These are phyloP conservation scores for Amorpha juglandis DNA, from an alignment of 2,888 invertebrate genomes.

Conservation along the genomic window DNA sequence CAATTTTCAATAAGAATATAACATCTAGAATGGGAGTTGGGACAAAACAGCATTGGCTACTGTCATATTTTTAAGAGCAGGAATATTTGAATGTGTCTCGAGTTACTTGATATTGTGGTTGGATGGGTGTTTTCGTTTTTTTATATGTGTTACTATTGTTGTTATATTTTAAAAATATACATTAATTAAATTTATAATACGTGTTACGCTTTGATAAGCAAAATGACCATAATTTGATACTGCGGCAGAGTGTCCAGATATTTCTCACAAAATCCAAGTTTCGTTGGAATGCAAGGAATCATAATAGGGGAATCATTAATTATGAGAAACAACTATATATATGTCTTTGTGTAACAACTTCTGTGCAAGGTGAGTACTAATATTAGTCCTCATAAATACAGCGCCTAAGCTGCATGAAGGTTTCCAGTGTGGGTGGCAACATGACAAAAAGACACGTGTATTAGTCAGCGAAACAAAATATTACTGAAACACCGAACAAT, in stretches of 20 bases:
- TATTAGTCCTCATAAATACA: slow-evolving; percentile 21
- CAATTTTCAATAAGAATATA: slow-evolving; percentile 1
- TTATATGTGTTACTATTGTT: background rate
- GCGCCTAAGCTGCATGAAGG: slow-evolving; percentile 21
- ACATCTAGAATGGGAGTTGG: background rate
- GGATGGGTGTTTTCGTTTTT: too few relatives aligned
- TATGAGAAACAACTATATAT: background rate
- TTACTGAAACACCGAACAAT: slow-evolving; percentile 3
- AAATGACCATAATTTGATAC: background rate
- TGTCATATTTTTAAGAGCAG: background rate
- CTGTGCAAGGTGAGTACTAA: slow-evolving; percentile 17
- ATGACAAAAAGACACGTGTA: slow-evolving; percentile 20
- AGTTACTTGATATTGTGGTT: background rate
- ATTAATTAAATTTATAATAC: background rate
- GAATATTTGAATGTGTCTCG: too few relatives aligned
- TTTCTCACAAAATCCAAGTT: background rate
- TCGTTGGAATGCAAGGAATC: background rate
- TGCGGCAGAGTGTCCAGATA: background rate
- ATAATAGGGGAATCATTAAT: background rate
- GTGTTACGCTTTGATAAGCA: background rate
- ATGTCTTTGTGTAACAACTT: background rate
- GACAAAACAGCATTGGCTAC: background rate
- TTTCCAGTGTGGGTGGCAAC: slow-evolving; percentile 15
- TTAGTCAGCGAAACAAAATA: slow-evolving; percentile 15
- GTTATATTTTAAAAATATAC: background rate